A percentile compares a stretch with the other conserved stretches of the same genome.
Conservation (phyloP, 2,113 vertebrate species). For the Neolamprologus toae region DNA sequence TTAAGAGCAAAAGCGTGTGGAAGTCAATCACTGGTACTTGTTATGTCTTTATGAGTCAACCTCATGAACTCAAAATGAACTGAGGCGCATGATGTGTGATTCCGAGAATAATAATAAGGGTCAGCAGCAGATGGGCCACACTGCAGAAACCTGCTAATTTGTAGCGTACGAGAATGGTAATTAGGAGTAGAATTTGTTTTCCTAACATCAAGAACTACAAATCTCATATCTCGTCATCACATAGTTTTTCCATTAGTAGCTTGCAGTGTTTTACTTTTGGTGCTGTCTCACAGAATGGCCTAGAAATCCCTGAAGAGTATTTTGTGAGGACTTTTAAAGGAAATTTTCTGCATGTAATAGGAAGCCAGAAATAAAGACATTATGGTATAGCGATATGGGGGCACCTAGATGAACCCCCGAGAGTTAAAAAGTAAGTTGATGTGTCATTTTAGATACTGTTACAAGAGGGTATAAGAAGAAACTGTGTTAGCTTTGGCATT, state of each 20-base stretch:
- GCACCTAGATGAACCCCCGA: background rate
- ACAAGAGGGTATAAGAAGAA: background rate
- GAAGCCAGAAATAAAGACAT: background rate
- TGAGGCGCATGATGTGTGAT: background rate
- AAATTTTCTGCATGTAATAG: background rate
- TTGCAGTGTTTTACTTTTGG: background rate
- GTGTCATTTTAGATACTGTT: background rate
- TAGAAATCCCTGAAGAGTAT: background rate
- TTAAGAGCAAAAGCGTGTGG: constrained; percentile 29
- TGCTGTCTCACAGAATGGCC: background rate
- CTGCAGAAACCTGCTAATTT: background rate
- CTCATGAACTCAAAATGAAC: constrained; percentile 47
- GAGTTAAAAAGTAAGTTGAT: background rate
- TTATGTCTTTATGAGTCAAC: constrained; percentile 10
- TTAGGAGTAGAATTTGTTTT: background rate
- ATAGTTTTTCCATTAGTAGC: background rate
- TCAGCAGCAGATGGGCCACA: background rate
- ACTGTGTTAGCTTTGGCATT: background rate
- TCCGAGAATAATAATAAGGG: background rate
- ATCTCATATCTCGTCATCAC: background rate
- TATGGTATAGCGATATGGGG: too few species aligned
- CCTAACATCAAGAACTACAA: background rate
- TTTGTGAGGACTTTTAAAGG: background rate
- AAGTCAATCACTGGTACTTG: constrained; percentile 44
- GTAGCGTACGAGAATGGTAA: background rate